Percentiles rank a stretch among this genome's conserved stretches.
Conservation (phyloP, 2,888 invertebrate species). For the Scaptomyza cyrtandrae region DNA sequence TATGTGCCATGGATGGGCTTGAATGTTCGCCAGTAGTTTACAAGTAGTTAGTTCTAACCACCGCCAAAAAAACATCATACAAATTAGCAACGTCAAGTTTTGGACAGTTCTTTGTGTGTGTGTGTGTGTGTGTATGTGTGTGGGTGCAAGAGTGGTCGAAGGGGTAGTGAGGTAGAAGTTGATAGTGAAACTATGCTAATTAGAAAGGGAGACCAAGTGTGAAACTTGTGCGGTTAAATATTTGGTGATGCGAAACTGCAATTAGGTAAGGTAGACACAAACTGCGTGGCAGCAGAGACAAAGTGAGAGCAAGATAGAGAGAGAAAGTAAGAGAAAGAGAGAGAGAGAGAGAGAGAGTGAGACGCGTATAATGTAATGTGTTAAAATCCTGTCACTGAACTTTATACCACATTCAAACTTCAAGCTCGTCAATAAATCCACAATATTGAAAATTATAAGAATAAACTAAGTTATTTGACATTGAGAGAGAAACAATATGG, state of each 20-base stretch:
- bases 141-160: no score
- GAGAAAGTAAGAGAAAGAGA: background rate
- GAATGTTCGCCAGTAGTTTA: constrained; percentile 38
- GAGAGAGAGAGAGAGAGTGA: background rate
- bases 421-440: no score
- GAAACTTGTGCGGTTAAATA: constrained; percentile 38
- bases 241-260: constrained; percentile 13
- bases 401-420: no score
- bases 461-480: no score
- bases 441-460: no score
- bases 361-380: no score
- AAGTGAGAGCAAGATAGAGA: background rate
- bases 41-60: constrained; percentile 28
- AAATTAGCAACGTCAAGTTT: constrained; percentile 51
- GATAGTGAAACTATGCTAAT: constrained; percentile 43
- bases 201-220: constrained; percentile 37
- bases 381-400: no score
- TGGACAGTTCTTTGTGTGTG: constrained; percentile 13
- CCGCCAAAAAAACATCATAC: constrained; percentile 26
- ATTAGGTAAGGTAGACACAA: background rate
- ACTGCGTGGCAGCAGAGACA: background rate
- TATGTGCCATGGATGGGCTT: constrained; percentile 48
- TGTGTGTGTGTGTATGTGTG: background rate
- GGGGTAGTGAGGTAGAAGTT: background rate
- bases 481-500: no score